Percentiles rank a stretch among this genome's conserved stretches.
Conservation (phyloP, 2,113 vertebrate species). For the Ctenodactylus gundi region DNA sequence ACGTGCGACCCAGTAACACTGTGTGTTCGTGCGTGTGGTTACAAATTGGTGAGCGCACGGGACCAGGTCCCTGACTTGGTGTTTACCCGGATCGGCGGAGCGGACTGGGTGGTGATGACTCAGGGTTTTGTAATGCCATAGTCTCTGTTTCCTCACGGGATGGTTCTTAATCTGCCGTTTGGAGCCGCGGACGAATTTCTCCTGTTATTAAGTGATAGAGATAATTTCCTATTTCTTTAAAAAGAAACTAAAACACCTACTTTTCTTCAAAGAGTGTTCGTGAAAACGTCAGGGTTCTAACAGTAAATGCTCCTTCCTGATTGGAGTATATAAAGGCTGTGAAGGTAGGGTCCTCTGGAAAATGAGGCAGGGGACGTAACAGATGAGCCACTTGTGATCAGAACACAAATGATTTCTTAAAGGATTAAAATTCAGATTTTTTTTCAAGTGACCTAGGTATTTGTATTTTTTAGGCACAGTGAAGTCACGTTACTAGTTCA, state of each 20-base stretch:
- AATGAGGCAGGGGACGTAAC: not conserved
- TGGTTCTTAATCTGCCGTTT: constrained; percentile 25
- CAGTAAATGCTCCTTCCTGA: not conserved
- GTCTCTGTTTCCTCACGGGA: constrained; percentile 13
- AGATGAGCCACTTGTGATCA: not conserved
- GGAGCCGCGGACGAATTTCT: constrained; percentile 35
- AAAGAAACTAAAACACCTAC: not conserved
- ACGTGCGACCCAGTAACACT: not conserved
- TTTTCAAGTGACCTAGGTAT: constrained; percentile 20
- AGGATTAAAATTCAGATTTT: constrained; percentile 17
- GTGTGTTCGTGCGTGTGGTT: not conserved
- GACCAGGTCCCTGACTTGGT: constrained; percentile 29
- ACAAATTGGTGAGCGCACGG: not conserved
- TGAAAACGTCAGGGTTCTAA: constrained; percentile 47
- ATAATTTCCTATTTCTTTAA: constrained; percentile 21
- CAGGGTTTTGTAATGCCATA: constrained; percentile 67
- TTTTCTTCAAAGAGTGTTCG: constrained; percentile 37
- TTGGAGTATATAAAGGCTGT: constrained; percentile 10
- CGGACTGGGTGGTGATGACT: constrained; percentile 75
- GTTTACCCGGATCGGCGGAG: constrained; percentile 68
- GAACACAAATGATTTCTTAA: constrained; percentile 23
- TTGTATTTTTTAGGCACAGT: constrained; percentile 6
- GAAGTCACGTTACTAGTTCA: constrained; percentile 20
- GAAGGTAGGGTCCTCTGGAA: not conserved
- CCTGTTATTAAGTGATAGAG: not conserved